These are phyloP conservation scores for Drosophila pullipes DNA, from an alignment of 2,888 invertebrate species.

Conservation along the genomic window DNA sequence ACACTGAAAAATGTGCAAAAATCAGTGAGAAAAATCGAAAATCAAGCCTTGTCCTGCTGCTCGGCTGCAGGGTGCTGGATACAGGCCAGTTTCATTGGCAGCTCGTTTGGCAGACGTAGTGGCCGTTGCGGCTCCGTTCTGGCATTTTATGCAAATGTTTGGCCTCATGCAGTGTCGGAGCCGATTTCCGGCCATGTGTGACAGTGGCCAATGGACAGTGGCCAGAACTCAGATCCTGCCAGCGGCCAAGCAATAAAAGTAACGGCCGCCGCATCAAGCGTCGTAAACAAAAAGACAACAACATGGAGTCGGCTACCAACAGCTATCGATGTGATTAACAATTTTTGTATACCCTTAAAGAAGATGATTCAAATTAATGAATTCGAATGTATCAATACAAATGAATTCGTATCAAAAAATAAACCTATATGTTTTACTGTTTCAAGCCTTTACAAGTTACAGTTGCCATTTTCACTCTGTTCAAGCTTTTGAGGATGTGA, in stretches of 20 bases:
- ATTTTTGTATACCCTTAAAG: conserved; percentile 21
- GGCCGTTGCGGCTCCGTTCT: conserved; percentile 38
- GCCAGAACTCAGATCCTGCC: conserved; percentile 36
- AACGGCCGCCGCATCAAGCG: conserved; percentile 47
- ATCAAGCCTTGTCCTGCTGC: conserved; percentile 43
- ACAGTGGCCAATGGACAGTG: conserved; percentile 62
- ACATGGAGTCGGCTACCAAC: conserved; percentile 9
- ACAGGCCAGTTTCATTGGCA: conserved; percentile 9
- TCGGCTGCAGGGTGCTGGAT: neutral
- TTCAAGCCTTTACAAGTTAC: neutral
- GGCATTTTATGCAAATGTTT: conserved; percentile 80
- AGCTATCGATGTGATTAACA: neutral
- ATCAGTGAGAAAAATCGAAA: conserved; percentile 79
- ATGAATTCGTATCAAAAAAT: neutral
- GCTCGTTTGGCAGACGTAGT: conserved; percentile 34
- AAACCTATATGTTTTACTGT: neutral
- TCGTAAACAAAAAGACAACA: conserved; percentile 52
- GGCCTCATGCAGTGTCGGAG: conserved; percentile 75
- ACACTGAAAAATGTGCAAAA: conserved; percentile 78
- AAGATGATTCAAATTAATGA: neutral
- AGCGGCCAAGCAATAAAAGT: conserved; percentile 66
- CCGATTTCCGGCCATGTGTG: conserved; percentile 80
- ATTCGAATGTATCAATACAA: neutral
- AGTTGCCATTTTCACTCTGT: neutral
- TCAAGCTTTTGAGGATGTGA: neutral